Conservation (phyloP, 2,113 vertebrate species). For the Echinops telfairi region DNA sequence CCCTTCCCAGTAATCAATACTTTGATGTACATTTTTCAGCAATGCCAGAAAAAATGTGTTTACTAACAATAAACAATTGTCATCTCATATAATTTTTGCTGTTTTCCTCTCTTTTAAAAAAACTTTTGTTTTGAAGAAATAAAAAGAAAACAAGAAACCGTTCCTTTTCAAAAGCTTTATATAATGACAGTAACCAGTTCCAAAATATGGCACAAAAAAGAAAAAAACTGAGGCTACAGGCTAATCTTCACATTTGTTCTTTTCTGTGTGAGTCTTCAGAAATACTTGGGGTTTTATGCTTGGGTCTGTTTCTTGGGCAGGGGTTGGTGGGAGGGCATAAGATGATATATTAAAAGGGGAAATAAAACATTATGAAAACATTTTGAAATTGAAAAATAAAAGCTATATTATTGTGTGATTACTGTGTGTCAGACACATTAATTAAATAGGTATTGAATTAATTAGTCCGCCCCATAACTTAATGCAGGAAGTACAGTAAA, state of each 20-base stretch:
- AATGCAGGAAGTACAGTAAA: background rate
- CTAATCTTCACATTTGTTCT: slow-evolving; percentile 28
- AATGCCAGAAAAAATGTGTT: slow-evolving; percentile 27
- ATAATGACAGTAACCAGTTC: background rate
- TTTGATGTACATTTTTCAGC: slow-evolving; percentile 13
- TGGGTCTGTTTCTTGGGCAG: background rate
- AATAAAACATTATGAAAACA: background rate
- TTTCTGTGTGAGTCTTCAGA: background rate
- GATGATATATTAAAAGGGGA: background rate
- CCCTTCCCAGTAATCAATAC: background rate
- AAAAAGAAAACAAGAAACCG: background rate
- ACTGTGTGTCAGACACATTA: background rate
- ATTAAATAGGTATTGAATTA: background rate
- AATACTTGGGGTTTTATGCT: slow-evolving; percentile 13
- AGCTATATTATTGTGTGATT: background rate
- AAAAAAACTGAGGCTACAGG: background rate
- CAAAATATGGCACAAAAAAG: background rate
- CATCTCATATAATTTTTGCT: background rate
- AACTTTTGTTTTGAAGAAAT: background rate
- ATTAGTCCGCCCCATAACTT: background rate
- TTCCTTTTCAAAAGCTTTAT: background rate
- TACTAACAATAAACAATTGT: background rate
- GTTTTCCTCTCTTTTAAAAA: background rate
- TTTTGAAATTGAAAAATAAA: background rate
- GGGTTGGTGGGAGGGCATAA: background rate